These are phyloP conservation scores for Sorex fumeus DNA, from an alignment of 2,113 vertebrate genomes.

Conservation along the genomic window DNA sequence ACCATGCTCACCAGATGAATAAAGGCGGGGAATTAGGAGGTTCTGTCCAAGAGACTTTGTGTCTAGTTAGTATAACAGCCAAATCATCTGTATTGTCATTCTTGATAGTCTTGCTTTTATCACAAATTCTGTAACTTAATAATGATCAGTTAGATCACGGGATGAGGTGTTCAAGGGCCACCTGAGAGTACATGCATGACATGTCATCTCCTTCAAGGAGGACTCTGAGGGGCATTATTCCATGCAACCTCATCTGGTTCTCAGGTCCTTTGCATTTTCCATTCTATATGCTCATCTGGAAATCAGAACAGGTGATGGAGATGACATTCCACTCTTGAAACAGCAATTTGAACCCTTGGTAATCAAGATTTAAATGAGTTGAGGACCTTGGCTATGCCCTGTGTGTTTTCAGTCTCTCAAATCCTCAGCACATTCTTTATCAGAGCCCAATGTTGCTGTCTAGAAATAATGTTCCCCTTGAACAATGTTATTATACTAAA, in stretches of 20 bases:
- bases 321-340: background rate
- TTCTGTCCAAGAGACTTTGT: background rate
- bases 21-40: background rate
- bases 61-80: background rate
- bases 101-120: background rate
- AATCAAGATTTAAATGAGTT: background rate
- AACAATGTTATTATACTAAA: background rate
- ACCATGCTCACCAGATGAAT: background rate
- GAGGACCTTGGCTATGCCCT: background rate
- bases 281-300: background rate
- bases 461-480: background rate
- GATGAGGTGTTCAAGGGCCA: too few relatives aligned
- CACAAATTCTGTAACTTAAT: accelerated
- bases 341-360: background rate
- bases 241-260: background rate
- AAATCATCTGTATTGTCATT: background rate
- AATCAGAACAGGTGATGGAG: background rate
- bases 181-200: too few relatives aligned
- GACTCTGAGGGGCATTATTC: too few relatives aligned
- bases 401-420: background rate
- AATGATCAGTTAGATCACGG: too few relatives aligned
- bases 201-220: too few relatives aligned
- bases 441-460: background rate
- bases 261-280: background rate
- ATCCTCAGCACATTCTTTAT: background rate